Evolutionary conservation across 2,113 vertebrate species (phyloP).

Genomic region (Cepphus grylle): DNA sequence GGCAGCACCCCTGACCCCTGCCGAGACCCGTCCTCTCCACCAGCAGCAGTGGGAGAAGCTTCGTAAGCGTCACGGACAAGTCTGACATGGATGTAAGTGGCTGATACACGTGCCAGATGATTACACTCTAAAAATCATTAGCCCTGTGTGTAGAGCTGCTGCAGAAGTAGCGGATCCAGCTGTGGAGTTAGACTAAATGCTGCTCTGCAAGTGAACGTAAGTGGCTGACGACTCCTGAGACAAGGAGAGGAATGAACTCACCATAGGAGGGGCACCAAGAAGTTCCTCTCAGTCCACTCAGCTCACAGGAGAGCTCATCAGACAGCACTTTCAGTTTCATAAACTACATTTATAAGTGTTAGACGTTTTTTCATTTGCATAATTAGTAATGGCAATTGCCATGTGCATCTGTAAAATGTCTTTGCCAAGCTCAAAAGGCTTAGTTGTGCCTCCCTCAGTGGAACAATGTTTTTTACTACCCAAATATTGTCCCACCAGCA

Average conservation of each 20-base stretch:
- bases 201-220: not conserved
- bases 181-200: not conserved
- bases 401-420: not conserved
- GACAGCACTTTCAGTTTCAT: not conserved
- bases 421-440: not conserved
- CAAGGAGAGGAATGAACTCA: not conserved
- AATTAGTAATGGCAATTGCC: not conserved
- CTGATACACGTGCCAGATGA: not conserved
- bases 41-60: not conserved
- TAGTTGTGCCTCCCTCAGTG: not conserved
- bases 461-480: not conserved
- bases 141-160: not conserved
- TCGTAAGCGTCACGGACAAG: rapidly evolving
- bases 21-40: not conserved
- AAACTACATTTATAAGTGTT: not conserved
- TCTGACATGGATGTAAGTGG: not conserved
- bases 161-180: not conserved
- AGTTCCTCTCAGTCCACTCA: not conserved
- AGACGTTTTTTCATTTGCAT: not conserved
- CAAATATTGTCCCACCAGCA: not conserved
- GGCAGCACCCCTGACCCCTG: not conserved
- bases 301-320: not conserved
- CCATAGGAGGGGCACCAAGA: not conserved
- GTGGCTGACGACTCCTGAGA: not conserved
- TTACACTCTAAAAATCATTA: not conserved